Conservation (phyloP, 92 coral and sea anemone genomes). For the Muricea muricata region DNA sequence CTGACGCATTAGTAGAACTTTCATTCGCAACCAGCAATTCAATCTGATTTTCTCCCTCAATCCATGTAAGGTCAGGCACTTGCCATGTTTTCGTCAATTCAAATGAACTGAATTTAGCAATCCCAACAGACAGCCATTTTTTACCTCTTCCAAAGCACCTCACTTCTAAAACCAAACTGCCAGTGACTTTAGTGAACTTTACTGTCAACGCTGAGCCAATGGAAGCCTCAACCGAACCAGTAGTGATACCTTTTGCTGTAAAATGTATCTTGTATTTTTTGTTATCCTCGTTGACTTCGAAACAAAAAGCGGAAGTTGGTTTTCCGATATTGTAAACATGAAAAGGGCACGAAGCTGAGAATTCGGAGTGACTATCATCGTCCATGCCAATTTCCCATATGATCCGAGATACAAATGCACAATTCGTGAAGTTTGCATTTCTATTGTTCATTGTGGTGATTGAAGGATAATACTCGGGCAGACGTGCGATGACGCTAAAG, state of each 20-base stretch:
- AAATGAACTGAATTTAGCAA: background rate
- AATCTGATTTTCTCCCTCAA: background rate
- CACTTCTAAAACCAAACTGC: background rate
- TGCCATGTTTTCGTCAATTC: background rate
- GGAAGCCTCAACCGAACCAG: background rate
- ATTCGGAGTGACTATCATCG: background rate
- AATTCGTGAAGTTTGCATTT: background rate
- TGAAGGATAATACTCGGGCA: background rate
- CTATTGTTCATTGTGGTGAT: background rate
- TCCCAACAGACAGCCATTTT: background rate
- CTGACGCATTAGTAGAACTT: background rate
- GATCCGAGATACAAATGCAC: background rate
- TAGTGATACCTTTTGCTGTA: background rate
- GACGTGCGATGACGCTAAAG: background rate
- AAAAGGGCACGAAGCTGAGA: background rate
- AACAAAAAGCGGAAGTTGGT: background rate
- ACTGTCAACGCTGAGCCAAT: background rate
- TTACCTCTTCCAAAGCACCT: background rate
- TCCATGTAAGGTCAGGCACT: slow-evolving; percentile 15
- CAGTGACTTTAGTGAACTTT: background rate
- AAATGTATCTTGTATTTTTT: background rate
- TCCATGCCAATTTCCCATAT: background rate
- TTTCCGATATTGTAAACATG: background rate
- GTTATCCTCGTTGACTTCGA: background rate
- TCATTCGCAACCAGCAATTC: background rate